Percentiles rank a stretch among this genome's conserved stretches.
Conservation (phyloP, 2,797 vertebrate genomes). For the Xenopus petersii region DNA sequence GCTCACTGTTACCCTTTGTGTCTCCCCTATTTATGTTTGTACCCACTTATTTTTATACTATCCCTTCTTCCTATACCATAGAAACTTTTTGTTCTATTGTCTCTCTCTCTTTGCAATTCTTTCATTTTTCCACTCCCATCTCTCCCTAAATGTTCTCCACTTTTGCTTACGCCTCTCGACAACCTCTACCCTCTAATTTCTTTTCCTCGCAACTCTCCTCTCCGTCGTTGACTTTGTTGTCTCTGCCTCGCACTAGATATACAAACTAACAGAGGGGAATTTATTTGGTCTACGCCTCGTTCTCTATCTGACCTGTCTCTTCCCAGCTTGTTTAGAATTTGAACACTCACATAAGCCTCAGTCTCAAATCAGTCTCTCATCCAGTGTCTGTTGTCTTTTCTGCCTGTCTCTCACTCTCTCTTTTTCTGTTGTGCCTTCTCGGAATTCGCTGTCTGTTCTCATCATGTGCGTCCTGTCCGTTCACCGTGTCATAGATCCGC, state of each 20-base stretch:
- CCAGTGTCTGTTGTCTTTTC: constrained; percentile 14
- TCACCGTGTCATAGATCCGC: constrained; percentile 56
- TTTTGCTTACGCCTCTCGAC: too few species aligned
- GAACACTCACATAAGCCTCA: neutral
- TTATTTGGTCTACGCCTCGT: too few species aligned
- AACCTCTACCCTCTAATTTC: neutral
- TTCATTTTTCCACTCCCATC: too few species aligned
- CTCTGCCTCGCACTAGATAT: neutral
- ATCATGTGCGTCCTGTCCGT: neutral
- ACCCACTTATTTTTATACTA: too few species aligned
- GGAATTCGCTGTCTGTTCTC: constrained; percentile 17
- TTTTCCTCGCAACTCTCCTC: neutral
- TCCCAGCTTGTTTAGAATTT: neutral
- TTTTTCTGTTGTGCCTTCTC: constrained; percentile 5
- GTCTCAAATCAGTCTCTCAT: constrained; percentile 3
- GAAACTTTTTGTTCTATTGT: too few species aligned
- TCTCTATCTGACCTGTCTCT: neutral
- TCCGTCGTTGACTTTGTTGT: neutral
- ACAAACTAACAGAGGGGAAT: neutral
- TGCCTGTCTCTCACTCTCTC: constrained; percentile 17
- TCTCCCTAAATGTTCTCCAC: too few species aligned
- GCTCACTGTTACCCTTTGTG: too few species aligned
- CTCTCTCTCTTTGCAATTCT: too few species aligned
- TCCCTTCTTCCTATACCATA: too few species aligned
- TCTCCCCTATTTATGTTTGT: too few species aligned